Evolutionary conservation across 1,140 invertebrate species (phyloP), one percentile per base, ranked within the genome.

Genomic region (Bemisia tabaci): DNA sequence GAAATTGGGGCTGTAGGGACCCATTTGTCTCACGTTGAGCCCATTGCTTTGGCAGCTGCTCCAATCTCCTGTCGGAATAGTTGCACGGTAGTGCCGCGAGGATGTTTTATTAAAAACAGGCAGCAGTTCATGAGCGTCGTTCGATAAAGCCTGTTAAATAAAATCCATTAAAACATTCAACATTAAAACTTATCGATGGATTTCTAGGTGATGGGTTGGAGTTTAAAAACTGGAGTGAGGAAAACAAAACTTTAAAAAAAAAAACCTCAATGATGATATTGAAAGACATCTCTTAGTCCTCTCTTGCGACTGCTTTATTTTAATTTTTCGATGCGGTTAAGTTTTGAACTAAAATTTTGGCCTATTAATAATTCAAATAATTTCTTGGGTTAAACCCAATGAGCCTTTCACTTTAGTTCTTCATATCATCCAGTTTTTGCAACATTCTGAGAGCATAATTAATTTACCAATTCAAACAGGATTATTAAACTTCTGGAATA

Each of bases 71-170:
- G 88, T 87, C 59, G 88, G 87, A 33, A 90, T 82, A 2, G 86
- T 81, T 0, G 87, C 84, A 33, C 85, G 82, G 78, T 98, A 98
- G 77, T 95, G 92, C 74, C 88, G 89, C 17, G 87, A 88, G 26
- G 93, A 93, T 12, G 94, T 94, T 74, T 95, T 94, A 78, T 98
- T 98, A 81, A 97, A 98, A 62, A 98, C 89, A 1, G 95, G 95
- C 65, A 98, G 79, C 63, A 97, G 77, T 77, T 98, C 95, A 80
- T 95, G 97, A 0, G 95, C 95, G 79, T 97, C 95, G 78, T 93
- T 91, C 1, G 91, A 90, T 64, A 97, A 78, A 1, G 93, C 91
- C 93, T 96, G 75, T 5, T 79, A 77, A 71, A 21, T 65, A 67
- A 67, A 70, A 23, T 61, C 23, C 24, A 62, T 61, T 60, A 22